Conservation (phyloP, 2,888 invertebrate species). For the Drosophila dives region DNA sequence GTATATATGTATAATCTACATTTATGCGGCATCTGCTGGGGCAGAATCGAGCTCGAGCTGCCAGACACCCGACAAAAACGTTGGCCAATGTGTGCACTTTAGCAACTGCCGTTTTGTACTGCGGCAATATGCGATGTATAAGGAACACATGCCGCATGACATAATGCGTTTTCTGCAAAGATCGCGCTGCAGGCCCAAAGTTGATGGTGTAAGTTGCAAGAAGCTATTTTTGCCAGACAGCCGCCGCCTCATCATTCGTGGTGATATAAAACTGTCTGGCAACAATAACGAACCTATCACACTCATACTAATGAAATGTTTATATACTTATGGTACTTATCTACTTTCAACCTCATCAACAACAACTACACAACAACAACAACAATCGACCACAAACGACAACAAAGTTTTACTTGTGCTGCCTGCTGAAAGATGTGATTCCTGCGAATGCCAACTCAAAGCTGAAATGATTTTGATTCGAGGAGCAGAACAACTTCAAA, state of each 20-base stretch:
- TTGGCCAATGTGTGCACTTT: constrained; percentile 70
- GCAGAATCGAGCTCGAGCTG: constrained; percentile 65
- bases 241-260: constrained; percentile 1
- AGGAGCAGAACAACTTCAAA: constrained; percentile 59
- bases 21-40: constrained; percentile 16
- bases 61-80: constrained; percentile 67
- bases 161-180: constrained; percentile 73
- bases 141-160: constrained; percentile 70
- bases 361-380: constrained; percentile 16
- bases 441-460: constrained; percentile 73
- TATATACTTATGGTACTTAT: constrained; percentile 9
- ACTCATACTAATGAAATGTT: constrained; percentile 62
- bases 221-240: constrained; percentile 45
- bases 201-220: constrained; percentile 65
- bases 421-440: constrained; percentile 71
- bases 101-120: constrained; percentile 66
- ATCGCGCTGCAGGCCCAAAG: constrained; percentile 70
- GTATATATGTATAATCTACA: constrained; percentile 11
- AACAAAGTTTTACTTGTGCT: constrained; percentile 76
- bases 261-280: constrained; percentile 55
- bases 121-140: constrained; percentile 71
- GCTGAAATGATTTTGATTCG: constrained; percentile 59
- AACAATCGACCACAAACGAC: constrained; percentile 30
- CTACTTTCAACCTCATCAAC: constrained; percentile 16
- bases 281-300: constrained; percentile 55